A percentile compares a stretch with the other conserved stretches of the same genome.
Evolutionary conservation across 2,888 invertebrate species (phyloP).

Genomic region (Andrena praecox): DNA sequence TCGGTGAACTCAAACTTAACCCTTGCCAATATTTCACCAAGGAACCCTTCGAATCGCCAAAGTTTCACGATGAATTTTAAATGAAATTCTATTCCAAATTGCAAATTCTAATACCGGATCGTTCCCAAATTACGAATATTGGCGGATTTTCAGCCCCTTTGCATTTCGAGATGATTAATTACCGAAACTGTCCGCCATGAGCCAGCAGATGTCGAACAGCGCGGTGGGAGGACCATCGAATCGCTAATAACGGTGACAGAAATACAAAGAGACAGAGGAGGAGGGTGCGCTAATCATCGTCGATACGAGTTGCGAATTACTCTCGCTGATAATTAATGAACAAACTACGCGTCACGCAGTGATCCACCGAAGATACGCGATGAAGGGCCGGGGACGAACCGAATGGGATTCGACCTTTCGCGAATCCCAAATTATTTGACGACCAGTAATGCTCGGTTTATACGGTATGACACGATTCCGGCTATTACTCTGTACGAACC

Average conservation of each 20-base stretch:
- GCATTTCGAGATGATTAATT: constrained; percentile 40
- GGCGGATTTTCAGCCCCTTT: background rate
- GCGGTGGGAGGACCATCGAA: background rate
- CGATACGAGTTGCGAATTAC: constrained; percentile 28
- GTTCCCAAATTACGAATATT: background rate
- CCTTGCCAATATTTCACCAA: no score
- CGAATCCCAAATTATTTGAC: constrained; percentile 67
- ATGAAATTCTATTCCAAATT: background rate
- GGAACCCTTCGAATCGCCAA: no score
- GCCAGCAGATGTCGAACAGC: constrained; percentile 33
- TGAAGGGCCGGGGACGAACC: constrained; percentile 11
- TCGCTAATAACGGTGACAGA: constrained; percentile 36
- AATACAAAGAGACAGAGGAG: background rate
- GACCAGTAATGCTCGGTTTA: constrained; percentile 65
- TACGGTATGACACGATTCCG: constrained; percentile 50
- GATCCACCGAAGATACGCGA: background rate
- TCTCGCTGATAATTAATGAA: constrained; percentile 36
- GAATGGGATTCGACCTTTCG: constrained; percentile 53
- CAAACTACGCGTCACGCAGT: constrained; percentile 4
- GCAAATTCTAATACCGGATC: no score
- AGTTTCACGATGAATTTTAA: no score
- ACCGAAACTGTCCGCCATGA: constrained; percentile 30
- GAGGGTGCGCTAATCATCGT: background rate
- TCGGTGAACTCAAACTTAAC: no score
- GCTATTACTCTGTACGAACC: background rate